Evolutionary conservation across 2,888 invertebrate genomes (phyloP), one percentile per base, ranked within the genome.

Genomic region (Mimas tiliae): DNA sequence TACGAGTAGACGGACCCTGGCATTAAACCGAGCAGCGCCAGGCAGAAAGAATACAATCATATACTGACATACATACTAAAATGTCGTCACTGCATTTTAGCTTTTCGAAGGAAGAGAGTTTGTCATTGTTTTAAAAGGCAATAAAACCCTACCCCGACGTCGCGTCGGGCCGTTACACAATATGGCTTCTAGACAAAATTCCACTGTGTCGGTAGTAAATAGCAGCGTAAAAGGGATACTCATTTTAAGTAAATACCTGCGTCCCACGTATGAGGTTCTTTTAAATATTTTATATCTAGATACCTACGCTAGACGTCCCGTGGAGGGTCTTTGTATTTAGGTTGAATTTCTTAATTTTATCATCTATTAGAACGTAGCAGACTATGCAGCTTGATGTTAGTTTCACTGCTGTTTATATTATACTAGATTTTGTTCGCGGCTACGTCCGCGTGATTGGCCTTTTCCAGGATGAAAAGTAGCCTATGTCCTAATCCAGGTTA

Each of bases 51-150:
- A n/a, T n/a, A 4, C 27, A 27, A 27, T 27, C 27, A 1, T 27
- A 27, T 27, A 38, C 38, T 38, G 38, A 9, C 6, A 9, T 6
- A 38, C 38, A 38, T 38, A 38, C 38, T 3, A 21, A 38, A 58
- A 16, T 14, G 42, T 8, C 19, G 19, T 58, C 38, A 42, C 58
- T 58, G 19, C 42, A 19, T 16, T 58, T 50, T 16, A 19, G 38
- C 58, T 58, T 12, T 27, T 14, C 16, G 77, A 76, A 80, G 80
- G 80, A 82, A 81, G 81, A 72, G 72, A 72, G 77, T 80, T 74
- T 74, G 77, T 55, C 77, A 75, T 76, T 81, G 82, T 84, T 87
- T 87, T 86, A 86, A 83, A 83, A 84, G 85, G 84, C 82, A 86
- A 82, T 87, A 86, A 86, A 87, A 85, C 80, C 83, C 81, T 79